Evolutionary conservation across 2,113 vertebrate species (phyloP).

Genomic region (Anoura caudifer): DNA sequence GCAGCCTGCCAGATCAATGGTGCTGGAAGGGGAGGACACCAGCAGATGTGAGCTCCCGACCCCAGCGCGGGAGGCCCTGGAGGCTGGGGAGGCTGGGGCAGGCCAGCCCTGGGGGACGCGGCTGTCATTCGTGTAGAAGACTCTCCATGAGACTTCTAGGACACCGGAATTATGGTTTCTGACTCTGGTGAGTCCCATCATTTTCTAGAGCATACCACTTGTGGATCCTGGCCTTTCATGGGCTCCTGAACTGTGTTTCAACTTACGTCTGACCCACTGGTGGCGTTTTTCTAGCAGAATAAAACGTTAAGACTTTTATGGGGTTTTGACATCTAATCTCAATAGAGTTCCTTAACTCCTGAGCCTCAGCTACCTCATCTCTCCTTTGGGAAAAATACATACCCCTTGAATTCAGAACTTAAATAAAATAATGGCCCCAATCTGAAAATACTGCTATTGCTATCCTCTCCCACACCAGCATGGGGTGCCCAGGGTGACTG

Average conservation of each 20-base stretch:
- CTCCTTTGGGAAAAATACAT: not conserved
- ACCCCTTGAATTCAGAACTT: not conserved
- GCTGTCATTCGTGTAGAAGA: not conserved
- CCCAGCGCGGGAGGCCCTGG: not conserved
- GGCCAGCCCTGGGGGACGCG: not conserved
- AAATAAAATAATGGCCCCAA: not conserved
- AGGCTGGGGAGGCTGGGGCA: not conserved
- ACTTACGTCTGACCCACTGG: not conserved
- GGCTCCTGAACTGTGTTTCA: not conserved
- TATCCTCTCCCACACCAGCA: not conserved
- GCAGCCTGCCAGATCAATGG: slow-evolving; percentile 1
- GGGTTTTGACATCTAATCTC: not conserved
- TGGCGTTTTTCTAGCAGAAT: not conserved
- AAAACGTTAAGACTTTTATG: not conserved
- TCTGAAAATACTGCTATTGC: too few species aligned
- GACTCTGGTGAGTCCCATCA: not conserved
- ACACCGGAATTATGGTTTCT: not conserved
- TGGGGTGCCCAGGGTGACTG: too few species aligned
- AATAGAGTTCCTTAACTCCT: not conserved
- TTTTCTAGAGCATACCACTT: not conserved
- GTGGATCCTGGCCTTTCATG: not conserved
- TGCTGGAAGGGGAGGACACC: not conserved
- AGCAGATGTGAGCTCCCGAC: not conserved
- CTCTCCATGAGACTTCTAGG: not conserved
- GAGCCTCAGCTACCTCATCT: not conserved